A percentile compares a stretch with the other conserved stretches of the same genome.
Conservation (phyloP, 35 echinoderm and acorn worm genomes). For the Apostichopus japonicus region DNA sequence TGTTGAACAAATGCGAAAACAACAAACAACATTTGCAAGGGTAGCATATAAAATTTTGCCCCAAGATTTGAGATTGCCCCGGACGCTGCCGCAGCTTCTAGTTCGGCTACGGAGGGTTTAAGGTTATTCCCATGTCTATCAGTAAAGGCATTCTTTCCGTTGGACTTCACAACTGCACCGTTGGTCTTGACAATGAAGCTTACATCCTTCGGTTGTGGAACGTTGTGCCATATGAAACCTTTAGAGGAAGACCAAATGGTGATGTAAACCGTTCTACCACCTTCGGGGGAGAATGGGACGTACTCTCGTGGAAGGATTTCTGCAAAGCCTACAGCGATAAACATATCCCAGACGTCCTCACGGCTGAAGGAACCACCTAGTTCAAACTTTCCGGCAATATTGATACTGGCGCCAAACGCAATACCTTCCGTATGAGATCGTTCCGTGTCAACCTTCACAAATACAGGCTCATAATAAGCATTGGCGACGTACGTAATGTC, state of each 20-base stretch:
- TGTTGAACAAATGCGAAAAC: too few relatives aligned
- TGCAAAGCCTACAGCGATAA: slow-evolving; percentile 38
- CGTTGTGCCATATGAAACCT: slow-evolving; percentile 26
- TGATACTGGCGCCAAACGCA: neutral
- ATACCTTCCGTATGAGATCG: neutral
- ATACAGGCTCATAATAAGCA: neutral
- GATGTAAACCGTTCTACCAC: slow-evolving; percentile 7
- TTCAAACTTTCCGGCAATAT: neutral
- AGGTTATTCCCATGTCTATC: neutral
- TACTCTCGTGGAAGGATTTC: neutral
- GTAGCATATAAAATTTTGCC: too few relatives aligned
- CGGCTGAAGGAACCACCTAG: neutral
- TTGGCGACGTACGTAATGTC: neutral
- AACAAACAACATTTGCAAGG: too few relatives aligned
- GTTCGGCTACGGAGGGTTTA: too few relatives aligned
- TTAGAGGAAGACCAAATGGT: slow-evolving; percentile 1
- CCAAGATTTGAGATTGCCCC: neutral
- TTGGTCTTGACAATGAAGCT: slow-evolving; percentile 24
- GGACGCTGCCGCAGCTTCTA: neutral
- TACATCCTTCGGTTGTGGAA: neutral
- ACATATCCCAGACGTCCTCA: neutral
- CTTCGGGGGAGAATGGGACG: neutral
- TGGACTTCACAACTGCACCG: neutral
- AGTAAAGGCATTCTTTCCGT: neutral
- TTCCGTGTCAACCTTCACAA: neutral